These are phyloP conservation scores for Trachymyrmex cornetzi DNA, from an alignment of 1,140 invertebrate species.

Conservation along the genomic window DNA sequence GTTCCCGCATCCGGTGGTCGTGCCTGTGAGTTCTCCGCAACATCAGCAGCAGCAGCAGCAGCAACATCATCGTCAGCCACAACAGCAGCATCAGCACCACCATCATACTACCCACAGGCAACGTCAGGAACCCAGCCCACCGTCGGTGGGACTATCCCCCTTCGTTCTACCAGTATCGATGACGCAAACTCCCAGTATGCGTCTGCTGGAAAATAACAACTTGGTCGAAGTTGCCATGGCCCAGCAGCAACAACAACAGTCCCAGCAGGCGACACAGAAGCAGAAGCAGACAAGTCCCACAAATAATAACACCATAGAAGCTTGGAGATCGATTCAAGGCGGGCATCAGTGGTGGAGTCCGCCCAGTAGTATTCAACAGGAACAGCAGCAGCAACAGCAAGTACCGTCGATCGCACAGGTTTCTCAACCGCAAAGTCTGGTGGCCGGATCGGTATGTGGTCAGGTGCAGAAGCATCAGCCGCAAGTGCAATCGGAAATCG, in stretches of 20 bases:
- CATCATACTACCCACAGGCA: constrained; percentile 76
- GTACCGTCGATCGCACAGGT: constrained; percentile 73
- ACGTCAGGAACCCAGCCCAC: constrained; percentile 78
- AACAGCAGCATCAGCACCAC: constrained; percentile 75
- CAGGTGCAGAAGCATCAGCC: constrained; percentile 80
- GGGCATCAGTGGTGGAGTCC: constrained; percentile 85
- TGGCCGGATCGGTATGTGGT: constrained; percentile 71
- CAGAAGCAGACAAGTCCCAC: constrained; percentile 85
- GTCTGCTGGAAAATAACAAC: constrained; percentile 85
- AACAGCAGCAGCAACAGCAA: constrained; percentile 74
- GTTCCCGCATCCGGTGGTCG: constrained; percentile 81
- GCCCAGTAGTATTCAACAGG: constrained; percentile 73
- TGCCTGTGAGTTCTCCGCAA: constrained; percentile 78
- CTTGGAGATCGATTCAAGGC: constrained; percentile 84
- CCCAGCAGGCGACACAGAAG: constrained; percentile 78
- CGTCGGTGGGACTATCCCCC: constrained; percentile 74
- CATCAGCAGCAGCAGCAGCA: constrained; percentile 60
- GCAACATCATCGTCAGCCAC: constrained; percentile 56
- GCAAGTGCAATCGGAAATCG: constrained; percentile 81
- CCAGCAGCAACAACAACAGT: constrained; percentile 77
- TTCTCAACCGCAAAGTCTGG: constrained; percentile 75
- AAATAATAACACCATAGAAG: constrained; percentile 86
- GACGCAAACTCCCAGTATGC: constrained; percentile 86
- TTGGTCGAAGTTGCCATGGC: constrained; percentile 81
- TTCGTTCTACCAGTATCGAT: constrained; percentile 82